These are phyloP conservation scores for Crocodylus rhombifer DNA, from an alignment of 2,797 vertebrate species.

Conservation along the genomic window DNA sequence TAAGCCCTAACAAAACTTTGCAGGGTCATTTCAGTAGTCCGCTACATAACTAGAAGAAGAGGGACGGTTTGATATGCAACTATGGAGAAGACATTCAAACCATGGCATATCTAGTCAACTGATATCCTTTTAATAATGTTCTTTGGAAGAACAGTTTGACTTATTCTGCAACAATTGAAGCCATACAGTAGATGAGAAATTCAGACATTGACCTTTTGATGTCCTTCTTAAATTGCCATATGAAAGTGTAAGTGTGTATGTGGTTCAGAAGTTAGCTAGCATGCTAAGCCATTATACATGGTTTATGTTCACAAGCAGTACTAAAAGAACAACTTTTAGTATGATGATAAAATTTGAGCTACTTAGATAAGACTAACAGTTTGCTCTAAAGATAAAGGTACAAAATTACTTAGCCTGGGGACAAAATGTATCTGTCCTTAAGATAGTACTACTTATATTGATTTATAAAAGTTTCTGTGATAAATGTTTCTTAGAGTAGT, in stretches of 20 bases:
- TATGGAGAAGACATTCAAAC: not conserved
- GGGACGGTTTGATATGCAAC: not conserved
- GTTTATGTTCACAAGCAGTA: not conserved
- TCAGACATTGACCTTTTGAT: not conserved
- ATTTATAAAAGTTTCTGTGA: not conserved
- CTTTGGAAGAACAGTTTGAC: not conserved
- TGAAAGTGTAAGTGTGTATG: not conserved
- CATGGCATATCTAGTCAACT: not conserved
- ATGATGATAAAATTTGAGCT: not conserved
- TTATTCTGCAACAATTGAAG: not conserved
- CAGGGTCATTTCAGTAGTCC: fast-evolving
- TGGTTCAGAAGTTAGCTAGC: not conserved
- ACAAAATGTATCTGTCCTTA: too few species aligned
- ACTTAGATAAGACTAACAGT: not conserved
- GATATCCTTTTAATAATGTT: not conserved
- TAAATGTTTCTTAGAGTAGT: not conserved
- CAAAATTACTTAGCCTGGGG: not conserved
- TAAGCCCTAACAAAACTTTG: not conserved
- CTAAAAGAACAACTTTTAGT: not conserved
- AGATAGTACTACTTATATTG: too few species aligned
- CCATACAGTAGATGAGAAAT: not conserved
- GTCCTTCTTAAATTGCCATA: not conserved
- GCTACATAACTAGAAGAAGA: not conserved
- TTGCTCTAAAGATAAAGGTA: not conserved
- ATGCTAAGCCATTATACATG: not conserved